phyloP scores from a whole-genome alignment of 1,140 invertebrate species.

The Drosophila novamexicana region DNA sequence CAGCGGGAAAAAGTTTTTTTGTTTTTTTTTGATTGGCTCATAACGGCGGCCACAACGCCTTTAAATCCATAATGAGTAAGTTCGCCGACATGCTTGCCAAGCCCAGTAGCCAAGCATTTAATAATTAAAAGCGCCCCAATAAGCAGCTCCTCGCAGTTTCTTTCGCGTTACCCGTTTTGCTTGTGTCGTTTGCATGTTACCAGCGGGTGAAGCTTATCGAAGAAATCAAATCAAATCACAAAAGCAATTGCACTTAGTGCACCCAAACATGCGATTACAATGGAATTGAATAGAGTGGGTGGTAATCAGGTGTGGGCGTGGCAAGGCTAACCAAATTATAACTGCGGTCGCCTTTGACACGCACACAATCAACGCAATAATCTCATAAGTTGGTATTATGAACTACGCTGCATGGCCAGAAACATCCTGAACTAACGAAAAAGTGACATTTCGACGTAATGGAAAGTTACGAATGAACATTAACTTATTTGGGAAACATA shows the following conservation, averaged over 20 bases:
- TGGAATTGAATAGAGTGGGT: neutral
- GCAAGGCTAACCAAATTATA: conserved; percentile 32
- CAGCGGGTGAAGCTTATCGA: conserved; percentile 27
- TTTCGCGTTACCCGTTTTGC: neutral
- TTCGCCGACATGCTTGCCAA: conserved; percentile 43
- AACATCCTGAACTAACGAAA: neutral
- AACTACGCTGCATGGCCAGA: neutral
- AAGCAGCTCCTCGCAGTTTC: neutral
- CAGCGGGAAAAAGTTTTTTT: conserved; percentile 55
- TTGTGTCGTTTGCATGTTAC: conserved; percentile 61
- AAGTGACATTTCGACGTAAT: no score
- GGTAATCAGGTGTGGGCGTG: conserved; percentile 17
- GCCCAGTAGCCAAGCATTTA: conserved; percentile 40
- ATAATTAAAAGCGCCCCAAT: conserved; percentile 67
- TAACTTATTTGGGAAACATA: no score
- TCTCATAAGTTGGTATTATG: conserved; percentile 9
- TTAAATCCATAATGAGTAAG: conserved; percentile 63
- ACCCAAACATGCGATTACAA: conserved; percentile 68
- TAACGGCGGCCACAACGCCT: neutral
- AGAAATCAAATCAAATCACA: conserved; percentile 55
- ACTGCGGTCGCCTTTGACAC: conserved; percentile 22
- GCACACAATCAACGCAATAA: conserved; percentile 40
- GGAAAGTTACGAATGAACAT: neutral
- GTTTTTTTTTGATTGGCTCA: conserved; percentile 50
- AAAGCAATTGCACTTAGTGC: conserved; percentile 64